A percentile compares a stretch with the other conserved stretches of the same genome.
Evolutionary conservation across 2,888 invertebrate species (phyloP).

Genomic region (Apamea sordens): DNA sequence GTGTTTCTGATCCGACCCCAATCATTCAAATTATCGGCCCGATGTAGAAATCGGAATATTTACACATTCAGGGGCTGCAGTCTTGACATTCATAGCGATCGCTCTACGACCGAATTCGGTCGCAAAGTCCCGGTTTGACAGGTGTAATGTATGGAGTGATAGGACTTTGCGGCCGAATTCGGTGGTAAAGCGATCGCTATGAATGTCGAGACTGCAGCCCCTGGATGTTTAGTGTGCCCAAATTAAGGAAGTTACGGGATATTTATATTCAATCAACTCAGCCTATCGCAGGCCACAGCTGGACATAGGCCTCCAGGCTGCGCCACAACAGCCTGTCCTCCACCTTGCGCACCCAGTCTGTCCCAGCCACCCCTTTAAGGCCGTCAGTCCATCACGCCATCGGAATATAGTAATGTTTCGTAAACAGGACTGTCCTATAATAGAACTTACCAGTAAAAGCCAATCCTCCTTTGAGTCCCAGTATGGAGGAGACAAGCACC

Average conservation of each 20-base stretch:
- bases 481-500: constrained; percentile 95
- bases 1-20: background rate
- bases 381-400: background rate
- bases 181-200: no score
- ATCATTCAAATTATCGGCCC: background rate
- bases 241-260: background rate
- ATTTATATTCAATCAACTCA: background rate
- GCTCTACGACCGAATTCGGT: no score
- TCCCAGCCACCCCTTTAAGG: background rate
- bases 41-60: background rate
- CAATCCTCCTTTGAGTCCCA: constrained; percentile 93
- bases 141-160: no score
- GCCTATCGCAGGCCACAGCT: background rate
- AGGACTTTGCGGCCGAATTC: no score
- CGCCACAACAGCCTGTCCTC: background rate
- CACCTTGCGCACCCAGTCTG: background rate
- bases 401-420: background rate
- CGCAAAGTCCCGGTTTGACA: no score
- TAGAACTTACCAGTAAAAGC: constrained; percentile 89
- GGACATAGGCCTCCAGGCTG: background rate
- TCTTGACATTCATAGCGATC: no score
- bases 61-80: no score
- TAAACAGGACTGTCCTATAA: background rate
- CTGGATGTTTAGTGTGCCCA: background rate
- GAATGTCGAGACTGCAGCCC: no score